Percentiles rank a stretch among this genome's conserved stretches.
phyloP scores from a whole-genome alignment of 2,113 vertebrate species.

The Chrysochloris asiatica region DNA sequence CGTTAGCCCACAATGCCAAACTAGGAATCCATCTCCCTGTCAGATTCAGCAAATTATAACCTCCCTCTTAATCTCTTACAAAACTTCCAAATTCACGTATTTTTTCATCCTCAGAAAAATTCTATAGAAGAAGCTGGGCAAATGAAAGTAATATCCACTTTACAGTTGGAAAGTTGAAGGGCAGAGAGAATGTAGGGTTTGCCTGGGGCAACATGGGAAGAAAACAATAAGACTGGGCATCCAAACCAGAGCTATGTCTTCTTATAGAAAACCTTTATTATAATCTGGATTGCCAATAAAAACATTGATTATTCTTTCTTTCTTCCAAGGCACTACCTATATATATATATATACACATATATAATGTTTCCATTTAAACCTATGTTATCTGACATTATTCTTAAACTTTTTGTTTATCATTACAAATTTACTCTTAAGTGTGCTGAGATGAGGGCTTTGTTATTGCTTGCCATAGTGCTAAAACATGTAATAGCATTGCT shows the following conservation, averaged over 20 bases:
- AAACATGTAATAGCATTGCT: background rate
- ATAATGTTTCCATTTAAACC: slow-evolving; percentile 6
- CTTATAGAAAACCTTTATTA: background rate
- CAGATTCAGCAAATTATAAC: too few relatives aligned
- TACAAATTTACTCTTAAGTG: background rate
- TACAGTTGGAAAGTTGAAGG: background rate
- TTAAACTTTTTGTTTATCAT: background rate
- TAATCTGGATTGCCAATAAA: background rate
- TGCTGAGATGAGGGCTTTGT: background rate
- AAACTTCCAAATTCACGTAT: background rate
- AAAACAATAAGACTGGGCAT: background rate
- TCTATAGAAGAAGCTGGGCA: background rate
- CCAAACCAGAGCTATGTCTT: background rate
- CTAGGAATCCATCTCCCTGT: too few relatives aligned
- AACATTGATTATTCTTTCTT: background rate
- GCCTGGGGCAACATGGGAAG: background rate
- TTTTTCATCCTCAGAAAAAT: slow-evolving; percentile 1
- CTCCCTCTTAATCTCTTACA: background rate
- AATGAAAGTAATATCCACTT: background rate
- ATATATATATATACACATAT: background rate
- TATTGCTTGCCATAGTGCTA: background rate
- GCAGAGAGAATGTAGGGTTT: background rate
- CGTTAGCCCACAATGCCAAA: too few relatives aligned
- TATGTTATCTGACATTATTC: background rate
- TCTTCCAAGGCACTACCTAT: background rate